Evolutionary conservation across 2,113 vertebrate species (phyloP), one percentile per base, ranked within the genome.

Genomic region (Sorex fumeus): DNA sequence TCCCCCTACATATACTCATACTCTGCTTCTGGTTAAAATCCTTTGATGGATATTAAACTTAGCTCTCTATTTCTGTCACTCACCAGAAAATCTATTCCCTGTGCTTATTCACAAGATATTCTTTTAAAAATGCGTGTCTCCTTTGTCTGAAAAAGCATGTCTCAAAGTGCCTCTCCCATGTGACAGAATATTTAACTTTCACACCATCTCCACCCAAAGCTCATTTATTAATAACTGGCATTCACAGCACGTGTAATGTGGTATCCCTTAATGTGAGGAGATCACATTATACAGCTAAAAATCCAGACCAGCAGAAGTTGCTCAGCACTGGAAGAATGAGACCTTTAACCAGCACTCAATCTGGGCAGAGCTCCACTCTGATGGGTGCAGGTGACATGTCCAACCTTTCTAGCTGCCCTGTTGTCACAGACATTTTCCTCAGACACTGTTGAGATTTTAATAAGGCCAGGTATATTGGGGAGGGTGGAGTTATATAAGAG

Each of bases 191-290:
- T 89, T 94, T 95, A 92, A 94, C 53, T 87, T 95, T 95, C 83
- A 88, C 28, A 95, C 50, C 69, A 91, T 91, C 70, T 91, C 93
- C 78, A 92, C 70, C 77, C 57, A 90, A 93, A 91, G 57, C 90
- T 86, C 1, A 0, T 74, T 96, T 96, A 96, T 95, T 96, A 97
- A 96, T 95, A 95, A 91, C 91, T 95, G 91, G 74, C 70, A 95
- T 94, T 94, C 84, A 64, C 36, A 82, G 80, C 74, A 92, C 7
- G 0, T 91, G 89, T 88, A 91, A 86, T 66, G 72, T 6, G 47
- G 87, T 93, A 69, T 90, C 64, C 66, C 66, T 88, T 75, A 74
- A 80, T 53, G 45, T 90, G 84, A 85, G 47, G 72, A 87, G 81
- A 91, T 79, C 66, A 95, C 30, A 8, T 47, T 93, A 64, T 36